Conservation (phyloP, 1,140 invertebrate genomes). For the Tribolium madens region DNA sequence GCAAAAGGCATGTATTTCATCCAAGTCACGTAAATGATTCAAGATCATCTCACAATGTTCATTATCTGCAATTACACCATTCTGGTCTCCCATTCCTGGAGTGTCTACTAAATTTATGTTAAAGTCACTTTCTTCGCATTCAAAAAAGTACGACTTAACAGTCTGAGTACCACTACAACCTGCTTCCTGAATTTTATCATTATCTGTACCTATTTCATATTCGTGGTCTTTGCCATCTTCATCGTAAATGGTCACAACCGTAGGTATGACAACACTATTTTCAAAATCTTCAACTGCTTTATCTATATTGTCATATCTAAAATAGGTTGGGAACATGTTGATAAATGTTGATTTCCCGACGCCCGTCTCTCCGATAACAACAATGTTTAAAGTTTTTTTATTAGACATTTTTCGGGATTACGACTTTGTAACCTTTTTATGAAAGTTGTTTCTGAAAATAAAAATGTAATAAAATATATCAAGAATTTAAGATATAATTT, state of each 20-base stretch:
- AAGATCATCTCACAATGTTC: too few species aligned
- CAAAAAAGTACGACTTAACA: too few species aligned
- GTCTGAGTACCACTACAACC: background rate
- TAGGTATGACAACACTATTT: background rate
- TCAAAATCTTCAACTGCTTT: background rate
- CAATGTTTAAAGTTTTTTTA: too few species aligned
- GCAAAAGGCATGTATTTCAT: background rate
- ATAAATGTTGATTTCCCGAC: background rate
- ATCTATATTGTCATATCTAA: too few species aligned
- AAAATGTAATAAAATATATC: too few species aligned
- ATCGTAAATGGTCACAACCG: background rate
- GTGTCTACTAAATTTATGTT: background rate
- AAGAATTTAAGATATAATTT: too few species aligned
- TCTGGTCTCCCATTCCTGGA: background rate
- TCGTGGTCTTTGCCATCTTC: background rate
- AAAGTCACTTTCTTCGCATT: too few species aligned
- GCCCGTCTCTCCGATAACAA: too few species aligned
- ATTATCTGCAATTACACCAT: background rate
- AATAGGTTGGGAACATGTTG: background rate
- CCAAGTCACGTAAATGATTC: background rate
- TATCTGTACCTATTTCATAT: background rate
- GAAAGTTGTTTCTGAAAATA: too few species aligned
- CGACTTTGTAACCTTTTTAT: too few species aligned
- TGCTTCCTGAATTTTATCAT: background rate
- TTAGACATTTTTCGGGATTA: too few species aligned